Percentiles rank a stretch among this genome's conserved stretches.
Conservation (phyloP, 2,888 invertebrate species). For the Eumacrocentrus americanus region DNA sequence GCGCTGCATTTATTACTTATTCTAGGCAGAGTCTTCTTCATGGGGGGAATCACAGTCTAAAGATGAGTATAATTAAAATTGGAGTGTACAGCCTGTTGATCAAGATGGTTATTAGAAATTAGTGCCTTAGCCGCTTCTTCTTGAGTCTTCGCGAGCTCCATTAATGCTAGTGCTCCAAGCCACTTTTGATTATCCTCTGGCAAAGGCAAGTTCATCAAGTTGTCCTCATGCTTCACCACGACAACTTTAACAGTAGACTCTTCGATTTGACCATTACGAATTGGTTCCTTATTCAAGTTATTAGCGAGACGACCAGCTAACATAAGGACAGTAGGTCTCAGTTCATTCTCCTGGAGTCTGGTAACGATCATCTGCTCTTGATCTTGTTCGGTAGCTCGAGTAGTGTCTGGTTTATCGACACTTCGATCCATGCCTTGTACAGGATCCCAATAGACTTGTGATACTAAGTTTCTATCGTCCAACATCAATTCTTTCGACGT, state of each 20-base stretch:
- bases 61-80: conserved; percentile 52
- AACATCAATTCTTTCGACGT: conserved; percentile 13
- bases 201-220: conserved; percentile 41
- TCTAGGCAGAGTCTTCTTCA: too few relatives aligned
- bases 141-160: conserved; percentile 64
- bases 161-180: conserved; percentile 69
- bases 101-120: conserved; percentile 40
- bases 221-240: conserved; percentile 52
- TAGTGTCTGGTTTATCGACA: not conserved
- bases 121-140: conserved; percentile 48
- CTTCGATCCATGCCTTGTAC: not conserved
- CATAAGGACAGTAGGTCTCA: conserved; percentile 66
- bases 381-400: not conserved
- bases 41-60: conserved; percentile 59
- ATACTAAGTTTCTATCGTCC: not conserved
- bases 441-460: not conserved
- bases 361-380: not conserved
- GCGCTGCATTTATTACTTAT: too few relatives aligned
- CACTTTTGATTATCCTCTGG: conserved; percentile 63
- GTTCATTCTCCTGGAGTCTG: conserved; percentile 59
- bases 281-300: conserved; percentile 28
- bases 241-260: conserved; percentile 44
- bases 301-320: conserved; percentile 55
- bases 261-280: conserved; percentile 29
- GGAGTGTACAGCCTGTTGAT: conserved; percentile 37